phyloP scores from a whole-genome alignment of 2,888 invertebrate species.

The Dugesia japonica region DNA sequence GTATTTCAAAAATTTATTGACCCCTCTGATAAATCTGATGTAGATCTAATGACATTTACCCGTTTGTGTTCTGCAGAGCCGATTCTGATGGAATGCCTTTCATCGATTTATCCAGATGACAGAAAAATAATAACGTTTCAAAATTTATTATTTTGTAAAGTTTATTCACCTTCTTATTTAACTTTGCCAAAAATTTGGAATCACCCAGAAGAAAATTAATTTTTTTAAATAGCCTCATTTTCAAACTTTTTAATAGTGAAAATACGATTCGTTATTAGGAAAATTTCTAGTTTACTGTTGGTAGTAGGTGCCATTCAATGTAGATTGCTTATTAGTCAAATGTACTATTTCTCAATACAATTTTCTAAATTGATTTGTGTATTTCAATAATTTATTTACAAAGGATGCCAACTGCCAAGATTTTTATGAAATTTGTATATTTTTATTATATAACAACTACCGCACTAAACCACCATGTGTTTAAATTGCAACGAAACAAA shows the following conservation, averaged over 20 bases:
- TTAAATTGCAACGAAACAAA: too few relatives aligned
- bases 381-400: too few relatives aligned
- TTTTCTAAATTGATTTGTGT: not conserved
- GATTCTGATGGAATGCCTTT: not conserved
- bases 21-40: not conserved
- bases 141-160: conserved; percentile 5
- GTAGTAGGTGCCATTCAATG: not conserved
- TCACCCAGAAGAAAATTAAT: not conserved
- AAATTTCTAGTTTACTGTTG: not conserved
- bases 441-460: too few relatives aligned
- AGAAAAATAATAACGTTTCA: conserved; percentile 1
- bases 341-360: not conserved
- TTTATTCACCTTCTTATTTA: not conserved
- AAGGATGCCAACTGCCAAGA: too few relatives aligned
- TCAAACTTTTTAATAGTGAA: not conserved
- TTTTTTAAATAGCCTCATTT: not conserved
- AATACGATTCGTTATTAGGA: not conserved
- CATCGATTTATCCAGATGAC: not conserved
- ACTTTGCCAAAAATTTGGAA: not conserved
- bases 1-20: not conserved
- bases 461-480: too few relatives aligned
- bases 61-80: not conserved
- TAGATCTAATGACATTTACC: not conserved
- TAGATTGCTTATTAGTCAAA: not conserved
- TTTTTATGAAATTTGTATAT: too few relatives aligned